These are phyloP conservation scores for Synaphobranchus kaupii DNA, from an alignment of 2,797 vertebrate species.

Conservation along the genomic window DNA sequence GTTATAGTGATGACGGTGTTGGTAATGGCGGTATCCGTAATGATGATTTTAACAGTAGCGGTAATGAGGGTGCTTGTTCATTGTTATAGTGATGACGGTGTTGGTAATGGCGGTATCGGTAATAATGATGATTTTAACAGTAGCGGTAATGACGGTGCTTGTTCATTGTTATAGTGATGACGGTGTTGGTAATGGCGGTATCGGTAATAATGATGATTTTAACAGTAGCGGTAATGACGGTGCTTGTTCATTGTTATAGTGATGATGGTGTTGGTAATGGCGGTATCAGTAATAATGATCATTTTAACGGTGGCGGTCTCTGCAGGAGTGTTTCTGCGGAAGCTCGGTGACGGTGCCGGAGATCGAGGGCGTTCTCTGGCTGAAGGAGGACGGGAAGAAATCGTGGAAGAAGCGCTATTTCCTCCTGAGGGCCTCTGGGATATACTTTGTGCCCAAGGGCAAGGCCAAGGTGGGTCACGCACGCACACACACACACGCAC, in stretches of 20 bases:
- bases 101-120: not conserved
- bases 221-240: not conserved
- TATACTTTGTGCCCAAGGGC: slow-evolving; percentile 90
- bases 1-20: not conserved
- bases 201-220: not conserved
- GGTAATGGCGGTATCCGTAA: not conserved
- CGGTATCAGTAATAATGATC: not conserved
- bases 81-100: not conserved
- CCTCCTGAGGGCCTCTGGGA: slow-evolving; percentile 84
- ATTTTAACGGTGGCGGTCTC: not conserved
- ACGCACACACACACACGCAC: not conserved
- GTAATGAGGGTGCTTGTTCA: not conserved
- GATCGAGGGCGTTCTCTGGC: slow-evolving; percentile 86
- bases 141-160: not conserved
- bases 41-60: not conserved
- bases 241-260: not conserved
- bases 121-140: not conserved
- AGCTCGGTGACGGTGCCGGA: slow-evolving; percentile 87
- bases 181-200: not conserved
- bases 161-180: not conserved
- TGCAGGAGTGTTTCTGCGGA: slow-evolving; percentile 87
- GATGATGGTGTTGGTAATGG: not conserved
- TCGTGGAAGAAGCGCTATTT: slow-evolving; percentile 92
- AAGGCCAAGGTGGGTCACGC: slow-evolving; percentile 79
- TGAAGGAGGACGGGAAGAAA: slow-evolving; percentile 90